These are phyloP conservation scores for Zaprionus lachaisei DNA, from an alignment of 1,140 invertebrate genomes.

Conservation along the genomic window DNA sequence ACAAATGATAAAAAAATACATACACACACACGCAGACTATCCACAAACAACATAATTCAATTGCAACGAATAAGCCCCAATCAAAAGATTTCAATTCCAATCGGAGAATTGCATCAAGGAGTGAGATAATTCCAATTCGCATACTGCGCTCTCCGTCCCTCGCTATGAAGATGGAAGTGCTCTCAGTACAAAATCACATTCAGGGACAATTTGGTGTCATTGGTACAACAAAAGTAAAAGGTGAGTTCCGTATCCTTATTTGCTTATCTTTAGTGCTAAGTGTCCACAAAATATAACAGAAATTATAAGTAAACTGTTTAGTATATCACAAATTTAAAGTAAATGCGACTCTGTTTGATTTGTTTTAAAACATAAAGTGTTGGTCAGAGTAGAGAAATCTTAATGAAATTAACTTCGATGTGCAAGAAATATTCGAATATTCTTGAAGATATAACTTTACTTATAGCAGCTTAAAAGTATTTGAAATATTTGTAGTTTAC, in stretches of 20 bases:
- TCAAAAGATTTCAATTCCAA: constrained; percentile 32
- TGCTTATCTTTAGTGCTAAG: background rate
- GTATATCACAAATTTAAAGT: background rate
- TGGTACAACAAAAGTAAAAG: constrained; percentile 81
- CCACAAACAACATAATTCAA: constrained; percentile 35
- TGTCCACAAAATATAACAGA: background rate
- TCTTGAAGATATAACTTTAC: too few relatives aligned
- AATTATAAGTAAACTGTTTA: background rate
- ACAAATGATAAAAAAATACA: constrained; percentile 26
- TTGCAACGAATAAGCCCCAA: constrained; percentile 48
- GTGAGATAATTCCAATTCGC: constrained; percentile 28
- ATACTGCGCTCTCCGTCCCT: constrained; percentile 34
- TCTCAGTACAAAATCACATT: constrained; percentile 84
- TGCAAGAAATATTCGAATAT: too few relatives aligned
- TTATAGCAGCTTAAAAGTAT: too few relatives aligned
- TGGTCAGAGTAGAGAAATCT: too few relatives aligned
- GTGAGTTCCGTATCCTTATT: constrained; percentile 54
- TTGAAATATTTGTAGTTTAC: too few relatives aligned
- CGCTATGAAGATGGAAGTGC: constrained; percentile 84
- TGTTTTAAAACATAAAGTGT: too few relatives aligned
- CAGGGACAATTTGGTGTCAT: constrained; percentile 84
- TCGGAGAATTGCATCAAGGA: constrained; percentile 24
- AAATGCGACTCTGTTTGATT: background rate
- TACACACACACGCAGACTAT: constrained; percentile 29
- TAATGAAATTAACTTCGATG: too few relatives aligned